Evolutionary conservation across 2,888 invertebrate genomes (phyloP), one percentile per base, ranked within the genome.

Genomic region (Falcaria lacertinaria): DNA sequence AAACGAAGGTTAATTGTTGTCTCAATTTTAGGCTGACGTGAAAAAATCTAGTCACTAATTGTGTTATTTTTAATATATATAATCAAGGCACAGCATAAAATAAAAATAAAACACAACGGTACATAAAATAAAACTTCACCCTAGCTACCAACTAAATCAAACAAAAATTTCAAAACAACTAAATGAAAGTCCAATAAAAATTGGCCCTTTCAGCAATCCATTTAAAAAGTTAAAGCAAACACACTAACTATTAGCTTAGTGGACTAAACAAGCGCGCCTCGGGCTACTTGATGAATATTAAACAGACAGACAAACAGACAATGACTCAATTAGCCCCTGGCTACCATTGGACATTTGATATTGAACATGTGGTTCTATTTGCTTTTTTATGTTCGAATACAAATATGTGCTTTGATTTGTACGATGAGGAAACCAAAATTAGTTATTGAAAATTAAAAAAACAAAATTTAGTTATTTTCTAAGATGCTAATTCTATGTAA

Each of bases 251-350:
- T 87, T 86, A 59, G 75, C 62, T 82, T 74, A 80, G 66, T 57
- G 70, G 65, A 66, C 71, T 75, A 59, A 66, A 57, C 64, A 80
- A 80, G 82, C 71, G 80, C 50, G 70, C 68, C 76, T 73, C 53
- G 58, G 65, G 73, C 62, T 11, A 11, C 11, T 28, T 51, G 63
- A 76, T 77, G 80, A 79, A 79, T 82, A 67, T 75, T 71, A 75
- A 79, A 78, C 69, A 73, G 59, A 77, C 70, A 75, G 43, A 72
- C 70, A 64, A 58, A 63, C 70, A 69, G 56, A 71, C 73, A 72
- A 57, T 54, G 54, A 46, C 50, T 53, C 82, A 86, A 86, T 86
- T 86, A 86, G 86, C 87, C 73, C 45, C 58, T 54, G 80, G 87
- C 73, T 57, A 71, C 55, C 51, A 50, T 57, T 60, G 68, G 70